Evolutionary conservation across 2,888 invertebrate genomes (phyloP), one percentile per base, ranked within the genome.

Genomic region (Ennomos fuscantarius): DNA sequence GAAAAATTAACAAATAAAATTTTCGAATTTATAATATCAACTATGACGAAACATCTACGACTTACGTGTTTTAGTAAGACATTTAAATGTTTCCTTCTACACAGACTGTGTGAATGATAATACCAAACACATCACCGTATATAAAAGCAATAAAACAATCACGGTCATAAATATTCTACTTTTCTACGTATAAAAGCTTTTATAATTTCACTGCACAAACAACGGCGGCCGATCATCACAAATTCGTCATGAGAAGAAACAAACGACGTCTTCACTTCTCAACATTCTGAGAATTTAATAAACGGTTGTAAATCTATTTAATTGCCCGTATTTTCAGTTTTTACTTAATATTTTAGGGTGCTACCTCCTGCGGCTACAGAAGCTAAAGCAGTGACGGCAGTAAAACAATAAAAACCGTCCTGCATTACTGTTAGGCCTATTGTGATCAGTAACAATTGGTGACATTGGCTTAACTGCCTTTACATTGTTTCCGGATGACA

Each of bases 231-330:
- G 59, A 82, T 82, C 65, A 83, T 75, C 71, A 76, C 75, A 60
- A 76, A 74, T 78, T 72, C 65, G 74, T 76, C 74, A 68, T 72
- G 66, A 68, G 69, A 70, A 66, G 60, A 72, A 77, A 78, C 72
- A 76, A 75, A 70, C 61, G 63, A 66, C 70, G 67, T 67, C 53
- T 52, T 57, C 72, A 70, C 70, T 77, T 73, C 77, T 45, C 72
- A 63, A 63, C 72, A 55, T 90, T 90, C 90, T 72, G 35, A 68
- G 89, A 89, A 90, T 70, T 56, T 73, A 65, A 72, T 65, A 72
- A 72, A 76, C 69, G 76, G 88, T 86, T 89, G 84, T 92, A 92
- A 92, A 92, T 92, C 88, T 87, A 82, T 77, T 86, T 87, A 87
- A 89, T 87, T 84, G 85, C 87, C 76, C 70, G 73, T 76, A 80